phyloP scores from a whole-genome alignment of 2,113 vertebrate genomes.

The Coptodon bakossiorum region DNA sequence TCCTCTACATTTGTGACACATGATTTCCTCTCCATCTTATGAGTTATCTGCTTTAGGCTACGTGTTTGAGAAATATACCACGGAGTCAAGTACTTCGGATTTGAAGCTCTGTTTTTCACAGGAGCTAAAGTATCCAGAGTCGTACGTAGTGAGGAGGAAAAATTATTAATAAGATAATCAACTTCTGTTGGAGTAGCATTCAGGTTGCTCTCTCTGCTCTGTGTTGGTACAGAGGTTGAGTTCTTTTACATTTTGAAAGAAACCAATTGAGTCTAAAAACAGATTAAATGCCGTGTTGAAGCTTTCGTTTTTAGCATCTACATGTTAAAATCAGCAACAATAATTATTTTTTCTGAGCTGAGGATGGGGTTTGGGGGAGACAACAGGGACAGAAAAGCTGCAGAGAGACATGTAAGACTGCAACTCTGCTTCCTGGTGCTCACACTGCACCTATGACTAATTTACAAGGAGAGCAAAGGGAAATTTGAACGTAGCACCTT shows the following conservation, averaged over 20 bases:
- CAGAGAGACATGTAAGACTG: background rate
- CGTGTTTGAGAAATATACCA: too few relatives aligned
- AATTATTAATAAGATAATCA: too few relatives aligned
- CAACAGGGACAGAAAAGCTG: background rate
- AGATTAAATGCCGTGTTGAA: background rate
- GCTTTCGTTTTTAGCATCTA: too few relatives aligned
- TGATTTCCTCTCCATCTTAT: too few relatives aligned
- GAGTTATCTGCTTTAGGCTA: accelerated
- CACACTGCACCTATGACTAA: background rate
- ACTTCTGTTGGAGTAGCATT: too few relatives aligned
- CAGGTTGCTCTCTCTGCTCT: too few relatives aligned
- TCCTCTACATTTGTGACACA: too few relatives aligned
- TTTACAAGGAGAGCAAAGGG: background rate
- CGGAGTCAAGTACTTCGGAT: too few relatives aligned
- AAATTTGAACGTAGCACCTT: background rate
- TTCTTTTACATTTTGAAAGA: background rate
- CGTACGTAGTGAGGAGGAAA: too few relatives aligned
- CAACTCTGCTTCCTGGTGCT: background rate
- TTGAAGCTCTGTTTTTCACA: too few relatives aligned
- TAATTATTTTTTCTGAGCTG: background rate
- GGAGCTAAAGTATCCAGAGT: too few relatives aligned
- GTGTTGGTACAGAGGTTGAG: background rate
- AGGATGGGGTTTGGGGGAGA: background rate
- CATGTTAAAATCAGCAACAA: accelerated
- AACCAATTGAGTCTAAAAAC: background rate